phyloP scores from a whole-genome alignment of 2,797 vertebrate species.

The Scyliorhinus canicula region DNA sequence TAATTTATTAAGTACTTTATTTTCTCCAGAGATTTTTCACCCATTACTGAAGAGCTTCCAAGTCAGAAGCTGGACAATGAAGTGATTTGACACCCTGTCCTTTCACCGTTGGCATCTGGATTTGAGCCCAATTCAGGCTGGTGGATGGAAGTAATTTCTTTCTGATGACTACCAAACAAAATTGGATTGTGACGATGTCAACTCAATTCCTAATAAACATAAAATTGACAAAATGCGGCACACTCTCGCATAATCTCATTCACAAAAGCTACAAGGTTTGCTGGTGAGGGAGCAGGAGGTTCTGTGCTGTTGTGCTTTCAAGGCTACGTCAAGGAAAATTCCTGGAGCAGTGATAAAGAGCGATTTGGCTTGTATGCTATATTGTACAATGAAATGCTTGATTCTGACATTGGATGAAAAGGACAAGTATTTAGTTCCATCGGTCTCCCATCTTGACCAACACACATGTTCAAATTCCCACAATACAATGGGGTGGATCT shows the following conservation, averaged over 20 bases:
- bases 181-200: neutral
- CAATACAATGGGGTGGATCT: neutral
- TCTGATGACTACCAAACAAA: neutral
- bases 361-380: neutral
- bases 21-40: constrained; percentile 8
- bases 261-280: neutral
- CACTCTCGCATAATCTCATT: neutral
- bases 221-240: neutral
- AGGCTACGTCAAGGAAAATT: neutral
- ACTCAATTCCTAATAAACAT: neutral
- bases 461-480: neutral
- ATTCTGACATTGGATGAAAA: neutral
- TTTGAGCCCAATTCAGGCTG: neutral
- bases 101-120: neutral
- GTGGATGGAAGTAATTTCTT: neutral
- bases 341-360: too few species aligned
- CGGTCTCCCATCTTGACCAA: neutral
- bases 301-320: neutral
- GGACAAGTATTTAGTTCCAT: neutral
- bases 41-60: neutral
- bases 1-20: constrained; percentile 11
- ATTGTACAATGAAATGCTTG: neutral
- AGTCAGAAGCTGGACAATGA: neutral
- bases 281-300: neutral
- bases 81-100: neutral